Evolutionary conservation across 2,888 invertebrate genomes (phyloP).

Genomic region (Cetonia aurata): DNA sequence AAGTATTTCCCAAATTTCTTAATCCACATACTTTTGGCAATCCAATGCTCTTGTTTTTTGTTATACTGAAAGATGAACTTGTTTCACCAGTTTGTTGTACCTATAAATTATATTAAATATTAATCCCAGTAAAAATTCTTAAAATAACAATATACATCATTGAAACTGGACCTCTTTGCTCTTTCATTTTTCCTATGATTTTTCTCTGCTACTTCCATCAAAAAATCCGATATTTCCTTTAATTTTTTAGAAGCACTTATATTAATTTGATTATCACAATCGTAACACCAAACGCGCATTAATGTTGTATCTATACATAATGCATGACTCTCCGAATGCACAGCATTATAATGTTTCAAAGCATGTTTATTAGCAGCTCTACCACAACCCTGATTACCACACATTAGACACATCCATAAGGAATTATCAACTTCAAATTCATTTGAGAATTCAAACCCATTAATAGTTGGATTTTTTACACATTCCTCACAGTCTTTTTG

Average conservation of each 20-base stretch:
- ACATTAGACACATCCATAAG: conserved; percentile 86
- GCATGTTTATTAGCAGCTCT: conserved; percentile 78
- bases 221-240: conserved; percentile 68
- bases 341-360: conserved; percentile 79
- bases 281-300: conserved; percentile 85
- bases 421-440: conserved; percentile 68
- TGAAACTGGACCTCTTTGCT: not conserved
- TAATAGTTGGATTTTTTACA: conserved; percentile 49
- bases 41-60: not conserved
- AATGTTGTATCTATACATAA: conserved; percentile 79
- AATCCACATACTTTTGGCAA: conserved; percentile 71
- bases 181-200: conserved; percentile 24
- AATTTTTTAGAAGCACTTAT: conserved; percentile 75
- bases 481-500: conserved; percentile 69
- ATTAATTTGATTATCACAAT: conserved; percentile 79
- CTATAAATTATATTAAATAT: conserved; percentile 2
- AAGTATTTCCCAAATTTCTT: conserved; percentile 94
- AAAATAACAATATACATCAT: conserved; percentile 16
- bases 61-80: not conserved
- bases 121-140: not conserved
- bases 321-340: conserved; percentile 82
- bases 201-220: conserved; percentile 14
- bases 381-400: conserved; percentile 84
- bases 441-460: conserved; percentile 54
- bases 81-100: not conserved